Base-by-base conservation (phyloP, 2,888 invertebrate genomes). In the Cremastobaeus sp. region DNA sequence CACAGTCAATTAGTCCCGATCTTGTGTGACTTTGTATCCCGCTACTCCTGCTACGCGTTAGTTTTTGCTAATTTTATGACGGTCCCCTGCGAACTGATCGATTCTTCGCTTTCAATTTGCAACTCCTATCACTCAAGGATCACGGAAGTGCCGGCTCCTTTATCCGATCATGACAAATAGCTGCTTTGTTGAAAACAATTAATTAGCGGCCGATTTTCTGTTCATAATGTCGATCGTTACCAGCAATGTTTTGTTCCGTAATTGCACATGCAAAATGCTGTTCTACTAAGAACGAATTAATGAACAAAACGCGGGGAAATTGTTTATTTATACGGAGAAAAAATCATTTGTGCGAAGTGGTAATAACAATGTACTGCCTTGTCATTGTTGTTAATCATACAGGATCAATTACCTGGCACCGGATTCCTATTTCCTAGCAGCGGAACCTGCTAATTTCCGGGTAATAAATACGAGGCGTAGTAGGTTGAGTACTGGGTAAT, bases 1-100 rank as follows among this genome's bases (percentile, higher is more conserved):
- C 78, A 79, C 79, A 82, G 82, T 83, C 82, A 82, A 83, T 83
- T 83, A 82, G 79, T 77, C 77, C 73, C 71, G 77, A 77, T 72
- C 77, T 69, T 62, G 41, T 65, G 59, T 59, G 59, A 59, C 59
- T 65, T 52, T 32, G 52, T 66, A 32, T 47, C 60, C 66, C 50
- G 20, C 45, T 71, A 20, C 64, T 34, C 39, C 3, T 55, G 64
- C 45, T 41, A 6, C 37, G 30, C 39, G 8, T 34, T 14, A 8
- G 32, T 12, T 37, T 65, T 45, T 12, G 65, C 59, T 71, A 65
- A 71, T 71, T 64, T 71, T 62, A 57, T 71, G 50, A 41, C 50
- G 21, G 35, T 57, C 57, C 47, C 41, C 17, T n/a, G 25, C 35
- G 4, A 43, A 50, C 43, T 18, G 32, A 32, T 48, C 57, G 39